A percentile compares a stretch with the other conserved stretches of the same genome.
Conservation (phyloP, 2,888 invertebrate species). For the Aleiodes testaceus region DNA sequence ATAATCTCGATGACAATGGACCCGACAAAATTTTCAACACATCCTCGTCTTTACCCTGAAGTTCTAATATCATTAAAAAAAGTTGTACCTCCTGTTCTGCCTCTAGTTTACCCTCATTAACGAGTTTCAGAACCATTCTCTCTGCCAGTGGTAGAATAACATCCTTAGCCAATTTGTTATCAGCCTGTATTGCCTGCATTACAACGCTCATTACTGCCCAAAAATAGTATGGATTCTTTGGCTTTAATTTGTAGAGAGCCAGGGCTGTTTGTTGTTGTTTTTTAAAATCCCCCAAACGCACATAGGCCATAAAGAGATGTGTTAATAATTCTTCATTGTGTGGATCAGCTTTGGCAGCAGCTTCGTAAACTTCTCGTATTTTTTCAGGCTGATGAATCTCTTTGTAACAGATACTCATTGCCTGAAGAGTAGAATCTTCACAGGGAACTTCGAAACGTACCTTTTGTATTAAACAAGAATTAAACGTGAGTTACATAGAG, state of each 20-base stretch:
- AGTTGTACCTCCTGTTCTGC: slow-evolving; percentile 95
- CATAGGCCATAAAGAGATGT: slow-evolving; percentile 96
- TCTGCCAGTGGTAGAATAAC: slow-evolving; percentile 91
- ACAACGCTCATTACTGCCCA: slow-evolving; percentile 99
- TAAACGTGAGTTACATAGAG: too few relatives aligned
- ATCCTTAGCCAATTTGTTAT: slow-evolving; percentile 74
- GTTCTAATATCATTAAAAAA: slow-evolving; percentile 89
- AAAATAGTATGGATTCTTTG: slow-evolving; percentile 97
- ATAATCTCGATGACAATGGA: slow-evolving; percentile 74
- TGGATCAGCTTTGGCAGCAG: slow-evolving; percentile 89
- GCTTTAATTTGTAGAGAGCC: slow-evolving; percentile 90
- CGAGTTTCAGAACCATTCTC: slow-evolving; percentile 89
- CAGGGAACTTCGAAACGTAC: slow-evolving; percentile 84
- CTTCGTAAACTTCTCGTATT: slow-evolving; percentile 92
- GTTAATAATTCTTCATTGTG: slow-evolving; percentile 93
- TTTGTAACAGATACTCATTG: slow-evolving; percentile 94
- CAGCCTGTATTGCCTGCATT: slow-evolving; percentile 82
- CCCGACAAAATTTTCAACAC: slow-evolving; percentile 88
- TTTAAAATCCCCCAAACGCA: slow-evolving; percentile 90
- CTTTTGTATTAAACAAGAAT: not conserved
- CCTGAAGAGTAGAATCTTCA: slow-evolving; percentile 95
- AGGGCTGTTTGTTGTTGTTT: slow-evolving; percentile 93
- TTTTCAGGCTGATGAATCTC: slow-evolving; percentile 92
- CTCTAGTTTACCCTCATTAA: slow-evolving; percentile 89
- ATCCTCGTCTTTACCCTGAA: slow-evolving; percentile 86